These are phyloP conservation scores for Leptoclinus maculatus DNA, from an alignment of 2,797 vertebrate species.

Conservation along the genomic window DNA sequence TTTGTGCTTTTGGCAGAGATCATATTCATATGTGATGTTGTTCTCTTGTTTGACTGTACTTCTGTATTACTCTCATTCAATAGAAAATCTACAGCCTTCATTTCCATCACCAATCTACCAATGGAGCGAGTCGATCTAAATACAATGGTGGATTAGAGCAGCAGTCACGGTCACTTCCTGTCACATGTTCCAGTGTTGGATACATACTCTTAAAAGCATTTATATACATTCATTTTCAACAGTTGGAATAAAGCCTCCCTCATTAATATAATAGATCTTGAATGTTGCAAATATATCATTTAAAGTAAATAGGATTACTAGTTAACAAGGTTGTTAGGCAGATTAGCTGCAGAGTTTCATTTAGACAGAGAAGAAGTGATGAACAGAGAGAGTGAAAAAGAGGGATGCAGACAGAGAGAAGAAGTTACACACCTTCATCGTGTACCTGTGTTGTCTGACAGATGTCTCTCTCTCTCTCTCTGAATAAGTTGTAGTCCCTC, in stretches of 20 bases:
- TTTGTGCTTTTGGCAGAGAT: background rate
- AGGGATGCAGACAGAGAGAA: background rate
- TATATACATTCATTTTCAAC: background rate
- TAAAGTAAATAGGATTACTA: background rate
- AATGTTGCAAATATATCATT: background rate
- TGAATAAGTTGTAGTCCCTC: background rate
- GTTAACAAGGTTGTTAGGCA: constrained; percentile 1
- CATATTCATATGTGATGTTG: too few relatives aligned
- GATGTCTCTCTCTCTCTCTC: background rate
- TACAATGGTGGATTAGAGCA: too few relatives aligned
- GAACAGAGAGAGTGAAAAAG: background rate
- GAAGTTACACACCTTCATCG: background rate
- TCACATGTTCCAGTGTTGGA: background rate
- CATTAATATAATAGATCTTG: background rate
- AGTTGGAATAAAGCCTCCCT: background rate
- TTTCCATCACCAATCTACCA: too few relatives aligned
- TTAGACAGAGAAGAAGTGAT: background rate
- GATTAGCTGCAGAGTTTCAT: background rate
- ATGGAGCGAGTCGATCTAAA: too few relatives aligned
- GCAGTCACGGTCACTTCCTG: background rate
- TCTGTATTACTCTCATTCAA: too few relatives aligned
- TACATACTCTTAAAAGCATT: background rate
- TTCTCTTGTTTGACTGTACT: too few relatives aligned
- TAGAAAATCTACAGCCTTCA: too few relatives aligned
- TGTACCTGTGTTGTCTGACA: background rate